These are phyloP conservation scores for Gymnodraco acuticeps DNA, from an alignment of 2,797 vertebrate species.

Conservation along the genomic window DNA sequence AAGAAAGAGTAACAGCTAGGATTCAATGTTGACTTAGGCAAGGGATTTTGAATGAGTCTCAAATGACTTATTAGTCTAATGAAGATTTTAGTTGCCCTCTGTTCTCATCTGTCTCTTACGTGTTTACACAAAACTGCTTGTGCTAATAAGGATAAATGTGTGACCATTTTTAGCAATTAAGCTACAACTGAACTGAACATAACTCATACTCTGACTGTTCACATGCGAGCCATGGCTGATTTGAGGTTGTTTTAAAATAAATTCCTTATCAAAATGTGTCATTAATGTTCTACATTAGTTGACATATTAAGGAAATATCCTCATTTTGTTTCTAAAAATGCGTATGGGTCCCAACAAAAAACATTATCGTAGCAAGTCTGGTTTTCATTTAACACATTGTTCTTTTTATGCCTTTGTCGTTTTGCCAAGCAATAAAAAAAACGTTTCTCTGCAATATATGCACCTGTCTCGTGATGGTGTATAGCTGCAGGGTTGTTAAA, in stretches of 20 bases:
- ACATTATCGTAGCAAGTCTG: conserved; percentile 49
- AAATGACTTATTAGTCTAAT: conserved; percentile 50
- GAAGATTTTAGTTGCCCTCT: conserved; percentile 34
- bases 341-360: conserved; percentile 33
- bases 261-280: background rate
- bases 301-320: conserved; percentile 37
- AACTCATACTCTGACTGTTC: conserved; percentile 1
- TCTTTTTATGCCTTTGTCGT: conserved; percentile 53
- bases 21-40: conserved; percentile 53
- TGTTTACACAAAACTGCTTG: conserved; percentile 41
- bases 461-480: conserved; percentile 58
- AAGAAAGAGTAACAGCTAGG: conserved; percentile 58
- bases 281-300: conserved; percentile 7
- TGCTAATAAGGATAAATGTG: conserved; percentile 51
- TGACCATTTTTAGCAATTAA: conserved; percentile 20
- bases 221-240: conserved; percentile 6
- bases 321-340: conserved; percentile 29
- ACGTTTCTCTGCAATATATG: conserved; percentile 40
- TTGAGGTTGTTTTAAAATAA: background rate
- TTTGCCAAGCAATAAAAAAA: conserved; percentile 71
- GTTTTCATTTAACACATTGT: conserved; percentile 61
- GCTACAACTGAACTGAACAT: conserved; percentile 1
- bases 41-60: conserved; percentile 52
- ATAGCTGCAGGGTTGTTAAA: conserved; percentile 22
- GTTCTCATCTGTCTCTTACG: conserved; percentile 34